Evolutionary conservation across 2,888 invertebrate species (phyloP), one percentile per base, ranked within the genome.

Genomic region (Zeuzera pyrina): DNA sequence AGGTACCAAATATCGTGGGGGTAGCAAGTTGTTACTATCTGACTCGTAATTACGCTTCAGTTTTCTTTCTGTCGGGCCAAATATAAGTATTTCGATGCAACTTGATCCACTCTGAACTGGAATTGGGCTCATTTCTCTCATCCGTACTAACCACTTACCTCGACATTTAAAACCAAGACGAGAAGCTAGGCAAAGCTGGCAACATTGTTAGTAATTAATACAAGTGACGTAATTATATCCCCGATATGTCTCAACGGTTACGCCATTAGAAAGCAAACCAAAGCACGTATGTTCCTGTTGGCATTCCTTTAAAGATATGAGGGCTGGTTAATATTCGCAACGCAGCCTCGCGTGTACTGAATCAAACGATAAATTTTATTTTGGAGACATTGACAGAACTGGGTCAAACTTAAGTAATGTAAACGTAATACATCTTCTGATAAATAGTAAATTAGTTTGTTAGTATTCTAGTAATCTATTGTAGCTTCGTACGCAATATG

Each of bases 191-290:
- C n/a, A 13, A 2, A 12, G 12, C 12, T 11, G 12, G 16, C 8
- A 12, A n/a, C n/a, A n/a, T n/a, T n/a, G n/a, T 11, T 24, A 52
- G 66, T 70, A 76, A 77, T 77, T 77, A 76, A 73, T 65, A 66
- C 69, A 42, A 36, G 55, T 78, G 76, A 78, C 71, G 71, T 79
- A 78, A 78, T 56, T 61, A 60, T 55, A 63, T 59, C 64, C 71
- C 64, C 60, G 58, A 58, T 55, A 31, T 43, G 57, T 78, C 65
- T 70, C 65, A 79, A 78, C 41, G 50, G 58, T 79, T 78, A 74
- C 78, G 68, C 47, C 69, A 78, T 70, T 79, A 78, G 79, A 81
- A 81, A 81, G 79, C 71, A 61, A 55, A 44, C 48, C 13, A 19
- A 29, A 42, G 53, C 57, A 57, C 63, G 57, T 53, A 52, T 60